Evolutionary conservation across 2,888 invertebrate genomes (phyloP), one percentile per base, ranked within the genome.

Genomic region (Megaustenia siamemsis): DNA sequence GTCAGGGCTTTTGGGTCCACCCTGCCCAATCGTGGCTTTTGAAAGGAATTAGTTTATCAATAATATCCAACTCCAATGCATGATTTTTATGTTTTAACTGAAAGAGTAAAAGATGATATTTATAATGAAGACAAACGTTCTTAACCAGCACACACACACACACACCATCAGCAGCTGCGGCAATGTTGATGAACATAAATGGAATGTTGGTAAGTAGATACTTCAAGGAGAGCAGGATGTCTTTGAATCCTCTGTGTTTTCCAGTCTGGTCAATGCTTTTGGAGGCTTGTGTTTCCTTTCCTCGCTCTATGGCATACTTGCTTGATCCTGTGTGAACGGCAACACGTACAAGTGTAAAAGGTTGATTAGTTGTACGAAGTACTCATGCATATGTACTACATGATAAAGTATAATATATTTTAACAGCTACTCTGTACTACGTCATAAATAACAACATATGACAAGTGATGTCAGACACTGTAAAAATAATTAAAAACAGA

Each of bases 161-260:
- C 40, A 35, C 68, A 92, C 96, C 96, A 93, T 98, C 93, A 82
- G 91, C 90, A 21, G 93, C 93, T n/a, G 93, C 93, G 12, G 93
- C 93, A 38, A 93, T 82, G 83, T 92, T 93, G n/a, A 94, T 90
- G 75, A 92, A 93, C 91, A 93, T 92, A 85, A 93, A 94, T 12
- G 93, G 93, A 21, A 93, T 93, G 85, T 93, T 94, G 45, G 88
- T 88, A 15, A 93, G 83, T 15, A 94, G 89, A 1, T 90, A 87
- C 83, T 91, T 92, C 18, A 93, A 71, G 6, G 92, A 90, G 12
- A 87, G 91, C 43, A 90, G 79, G 40, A 93, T 90, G 82, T 92
- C 91, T 68, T 87, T 86, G 45, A 92, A n/a, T 1, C 89, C 88
- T 21, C 82, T 38, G 21, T 83, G 80, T 66, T 77, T 28, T 18